phyloP scores from a whole-genome alignment of 2,113 vertebrate species.

The Dascyllus trimaculatus region DNA sequence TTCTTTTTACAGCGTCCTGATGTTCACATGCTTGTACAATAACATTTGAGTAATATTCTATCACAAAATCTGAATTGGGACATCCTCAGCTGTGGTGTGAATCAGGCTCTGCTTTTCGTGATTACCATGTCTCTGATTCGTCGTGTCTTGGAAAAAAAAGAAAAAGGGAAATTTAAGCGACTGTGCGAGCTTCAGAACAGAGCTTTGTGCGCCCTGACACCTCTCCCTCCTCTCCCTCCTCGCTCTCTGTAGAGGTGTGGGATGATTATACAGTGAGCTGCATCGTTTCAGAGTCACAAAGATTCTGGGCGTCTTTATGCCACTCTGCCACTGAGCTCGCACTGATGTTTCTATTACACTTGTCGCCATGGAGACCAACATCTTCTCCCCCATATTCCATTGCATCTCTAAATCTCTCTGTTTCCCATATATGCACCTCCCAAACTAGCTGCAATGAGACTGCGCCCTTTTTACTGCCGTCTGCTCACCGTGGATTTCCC shows the following conservation, averaged over 20 bases:
- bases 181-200: constrained; percentile 11
- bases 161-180: background rate
- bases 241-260: constrained; percentile 40
- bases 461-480: background rate
- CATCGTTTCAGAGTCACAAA: constrained; percentile 46
- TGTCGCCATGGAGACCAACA: constrained; percentile 73
- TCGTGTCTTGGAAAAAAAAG: accelerated
- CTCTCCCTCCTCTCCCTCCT: constrained; percentile 21
- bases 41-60: background rate
- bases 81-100: constrained; percentile 15
- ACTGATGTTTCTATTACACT: constrained; percentile 62
- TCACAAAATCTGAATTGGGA: constrained; percentile 5
- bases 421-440: constrained; percentile 17
- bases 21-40: background rate
- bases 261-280: constrained; percentile 50
- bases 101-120: constrained; percentile 4
- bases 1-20: background rate
- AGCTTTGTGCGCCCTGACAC: constrained; percentile 40
- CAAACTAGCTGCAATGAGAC: constrained; percentile 25
- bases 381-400: constrained; percentile 30
- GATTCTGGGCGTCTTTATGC: constrained; percentile 51
- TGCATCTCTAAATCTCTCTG: constrained; percentile 48
- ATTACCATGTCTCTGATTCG: constrained; percentile 33
- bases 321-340: constrained; percentile 45
- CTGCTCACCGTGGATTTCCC: constrained; percentile 10